phyloP scores from a whole-genome alignment of 53 echinoderm and acorn worm species.

The Holothuria leucospilota region DNA sequence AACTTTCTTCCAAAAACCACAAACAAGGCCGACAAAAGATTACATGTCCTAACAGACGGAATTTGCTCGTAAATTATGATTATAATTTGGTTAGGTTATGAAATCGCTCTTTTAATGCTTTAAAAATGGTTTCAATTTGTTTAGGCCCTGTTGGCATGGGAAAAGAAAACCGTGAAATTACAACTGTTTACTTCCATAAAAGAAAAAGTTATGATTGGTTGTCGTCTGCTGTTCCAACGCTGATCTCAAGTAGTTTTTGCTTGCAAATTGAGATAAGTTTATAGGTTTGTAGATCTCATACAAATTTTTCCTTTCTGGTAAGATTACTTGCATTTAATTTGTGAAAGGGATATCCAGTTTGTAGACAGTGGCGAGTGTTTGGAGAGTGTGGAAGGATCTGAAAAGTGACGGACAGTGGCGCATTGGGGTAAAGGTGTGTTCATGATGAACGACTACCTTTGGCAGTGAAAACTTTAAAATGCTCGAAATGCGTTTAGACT shows the following conservation, averaged over 20 bases:
- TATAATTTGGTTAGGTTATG: slow-evolving; percentile 42
- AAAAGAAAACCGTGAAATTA: slow-evolving; percentile 20
- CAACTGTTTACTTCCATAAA: slow-evolving; percentile 5
- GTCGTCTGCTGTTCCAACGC: slow-evolving; percentile 16
- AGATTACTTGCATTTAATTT: too few species aligned
- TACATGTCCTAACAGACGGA: slow-evolving; percentile 27
- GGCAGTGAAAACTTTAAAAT: too few species aligned
- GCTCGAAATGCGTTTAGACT: too few species aligned
- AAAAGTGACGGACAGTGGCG: too few species aligned
- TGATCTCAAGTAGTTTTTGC: too few species aligned
- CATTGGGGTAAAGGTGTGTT: too few species aligned
- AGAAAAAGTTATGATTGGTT: slow-evolving; percentile 17
- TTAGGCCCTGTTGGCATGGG: background rate
- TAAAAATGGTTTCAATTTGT: background rate
- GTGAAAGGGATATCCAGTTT: too few species aligned
- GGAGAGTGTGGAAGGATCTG: too few species aligned
- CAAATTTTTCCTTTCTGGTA: background rate
- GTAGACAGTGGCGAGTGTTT: too few species aligned
- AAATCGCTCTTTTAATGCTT: slow-evolving; percentile 12
- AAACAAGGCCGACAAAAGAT: slow-evolving; percentile 37
- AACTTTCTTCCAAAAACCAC: slow-evolving; percentile 28
- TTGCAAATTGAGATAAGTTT: too few species aligned
- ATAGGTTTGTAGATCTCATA: background rate
- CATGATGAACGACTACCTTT: too few species aligned
- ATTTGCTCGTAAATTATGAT: slow-evolving; percentile 19